phyloP scores from a whole-genome alignment of 2,797 vertebrate genomes.

The Champsocephalus gunnari region DNA sequence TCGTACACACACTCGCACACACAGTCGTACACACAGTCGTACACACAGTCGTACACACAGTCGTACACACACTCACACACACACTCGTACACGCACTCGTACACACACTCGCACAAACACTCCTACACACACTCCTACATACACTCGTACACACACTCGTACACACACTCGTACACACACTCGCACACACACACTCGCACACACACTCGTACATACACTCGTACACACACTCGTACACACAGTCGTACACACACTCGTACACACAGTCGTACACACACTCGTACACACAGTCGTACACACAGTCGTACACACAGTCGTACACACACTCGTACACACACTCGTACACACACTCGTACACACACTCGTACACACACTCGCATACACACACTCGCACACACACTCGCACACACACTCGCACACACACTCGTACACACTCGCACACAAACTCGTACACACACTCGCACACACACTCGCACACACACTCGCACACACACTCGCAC shows the following conservation, averaged over 20 bases:
- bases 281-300: slow-evolving; percentile 64
- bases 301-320: slow-evolving; percentile 17
- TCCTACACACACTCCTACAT: slow-evolving; percentile 45
- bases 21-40: slow-evolving; percentile 33
- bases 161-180: slow-evolving; percentile 51
- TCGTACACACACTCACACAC: slow-evolving; percentile 14
- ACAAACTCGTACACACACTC: no score
- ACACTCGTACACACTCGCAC: slow-evolving; percentile 6
- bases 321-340: slow-evolving; percentile 47
- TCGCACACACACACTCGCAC: slow-evolving; percentile 47
- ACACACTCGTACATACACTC: slow-evolving; percentile 33
- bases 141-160: slow-evolving; percentile 3
- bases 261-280: slow-evolving; percentile 45
- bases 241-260: slow-evolving; percentile 31
- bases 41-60: slow-evolving; percentile 58
- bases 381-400: slow-evolving; percentile 26
- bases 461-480: no score
- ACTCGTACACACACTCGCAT: slow-evolving; percentile 61
- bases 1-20: neutral
- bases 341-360: slow-evolving; percentile 15
- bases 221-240: slow-evolving; percentile 54
- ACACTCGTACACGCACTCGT: slow-evolving; percentile 57
- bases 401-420: slow-evolving; percentile 63
- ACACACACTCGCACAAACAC: slow-evolving; percentile 51
- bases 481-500: no score